These are phyloP conservation scores for Urocitellus parryii DNA, from an alignment of 2,113 vertebrate genomes.

Conservation along the genomic window DNA sequence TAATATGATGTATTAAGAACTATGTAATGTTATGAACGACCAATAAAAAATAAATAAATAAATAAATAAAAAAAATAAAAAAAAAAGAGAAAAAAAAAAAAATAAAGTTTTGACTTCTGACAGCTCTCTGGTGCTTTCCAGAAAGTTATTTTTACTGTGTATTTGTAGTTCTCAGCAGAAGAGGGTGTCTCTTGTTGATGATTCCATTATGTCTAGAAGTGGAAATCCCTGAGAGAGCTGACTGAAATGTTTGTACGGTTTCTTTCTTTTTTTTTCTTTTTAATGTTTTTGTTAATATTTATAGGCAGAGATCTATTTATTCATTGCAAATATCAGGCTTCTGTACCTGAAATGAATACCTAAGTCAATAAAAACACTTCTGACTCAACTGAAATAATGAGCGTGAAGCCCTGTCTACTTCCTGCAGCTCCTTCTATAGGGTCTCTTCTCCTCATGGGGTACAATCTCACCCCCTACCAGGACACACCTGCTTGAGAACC, in stretches of 20 bases:
- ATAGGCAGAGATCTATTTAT: neutral
- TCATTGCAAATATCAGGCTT: neutral
- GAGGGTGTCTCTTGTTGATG: neutral
- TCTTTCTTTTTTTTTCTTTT: neutral
- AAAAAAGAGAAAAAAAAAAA: too few relatives aligned
- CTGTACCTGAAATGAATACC: neutral
- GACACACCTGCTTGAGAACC: neutral
- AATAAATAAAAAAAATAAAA: too few relatives aligned
- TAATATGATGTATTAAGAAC: too few relatives aligned
- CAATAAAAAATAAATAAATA: too few relatives aligned
- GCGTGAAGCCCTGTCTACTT: neutral
- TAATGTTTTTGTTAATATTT: neutral
- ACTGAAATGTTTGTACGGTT: neutral
- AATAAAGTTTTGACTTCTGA: neutral
- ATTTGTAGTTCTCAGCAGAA: neutral
- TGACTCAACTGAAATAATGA: neutral
- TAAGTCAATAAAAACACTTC: neutral
- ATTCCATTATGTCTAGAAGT: neutral
- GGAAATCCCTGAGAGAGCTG: neutral
- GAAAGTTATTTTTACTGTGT: neutral
- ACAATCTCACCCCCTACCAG: neutral
- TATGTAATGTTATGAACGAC: too few relatives aligned
- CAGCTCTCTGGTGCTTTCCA: neutral
- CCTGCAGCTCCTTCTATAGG: neutral
- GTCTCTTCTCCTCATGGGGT: neutral